Evolutionary conservation across 2,888 invertebrate species (phyloP), one percentile per base, ranked within the genome.

Genomic region (Cryptus viduatorius): DNA sequence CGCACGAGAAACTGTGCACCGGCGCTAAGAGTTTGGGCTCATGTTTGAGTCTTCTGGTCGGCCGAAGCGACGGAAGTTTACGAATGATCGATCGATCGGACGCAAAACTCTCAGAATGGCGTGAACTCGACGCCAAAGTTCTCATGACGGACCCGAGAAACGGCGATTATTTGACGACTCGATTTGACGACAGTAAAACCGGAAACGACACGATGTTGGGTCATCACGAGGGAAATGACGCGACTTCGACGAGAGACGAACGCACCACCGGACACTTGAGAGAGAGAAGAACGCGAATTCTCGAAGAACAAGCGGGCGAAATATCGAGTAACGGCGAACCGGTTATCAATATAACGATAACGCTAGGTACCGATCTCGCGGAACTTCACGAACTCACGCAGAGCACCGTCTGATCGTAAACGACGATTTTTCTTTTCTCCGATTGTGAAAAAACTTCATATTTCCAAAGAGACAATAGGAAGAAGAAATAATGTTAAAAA

Each of bases 321-420:
- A 37, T 82, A 3, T 77, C 83, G 24, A 85, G 75, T 48, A 85
- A 82, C 56, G 86, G 86, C 46, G 83, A 86, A 64, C 84, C 85
- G 12, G 68, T 86, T 0, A 85, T 86, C 8, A 86, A 86, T 29
- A 86, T 86, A 29, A 86, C 86, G 67, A 86, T 86, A 37, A 86
- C 86, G 1, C 69, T 82, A 8, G 82, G 81, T 12, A 84, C 31
- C 46, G 82, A 76, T 16, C 16, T 85, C 10, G 68, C 84, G 48
- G 83, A 85, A 42, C 50, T 85, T 69, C 76, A 72, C 42, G 86
- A 85, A 14, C 68, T 84, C 61, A 61, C 61, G 14, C 86, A 86
- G 69, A 86, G 82, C 67, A 76, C 82, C 10, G 86, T 84, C 69
- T 86, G 80, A 84, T 65, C n/a, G 29, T 1, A 14, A 14, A 0